Conservation (phyloP, 1,140 invertebrate species). For the Drosophila tani region DNA sequence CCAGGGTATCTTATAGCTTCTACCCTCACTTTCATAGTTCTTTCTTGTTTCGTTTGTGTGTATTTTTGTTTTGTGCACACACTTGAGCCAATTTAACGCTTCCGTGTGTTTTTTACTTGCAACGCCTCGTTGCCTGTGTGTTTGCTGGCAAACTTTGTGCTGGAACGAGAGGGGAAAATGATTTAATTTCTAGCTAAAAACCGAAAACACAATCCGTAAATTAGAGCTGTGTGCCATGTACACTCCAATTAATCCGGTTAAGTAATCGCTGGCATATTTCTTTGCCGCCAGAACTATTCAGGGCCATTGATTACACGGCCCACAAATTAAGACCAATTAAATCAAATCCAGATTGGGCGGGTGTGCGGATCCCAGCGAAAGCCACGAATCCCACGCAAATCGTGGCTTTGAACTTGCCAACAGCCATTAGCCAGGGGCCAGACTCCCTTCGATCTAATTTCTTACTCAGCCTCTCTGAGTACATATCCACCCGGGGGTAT, state of each 20-base stretch:
- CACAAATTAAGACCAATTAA: constrained; percentile 59
- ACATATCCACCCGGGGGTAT: constrained; percentile 43
- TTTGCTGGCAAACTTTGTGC: constrained; percentile 19
- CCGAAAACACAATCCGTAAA: constrained; percentile 34
- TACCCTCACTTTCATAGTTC: background rate
- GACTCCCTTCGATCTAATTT: constrained; percentile 32
- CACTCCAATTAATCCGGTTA: constrained; percentile 48
- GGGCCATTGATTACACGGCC: constrained; percentile 44
- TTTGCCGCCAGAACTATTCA: constrained; percentile 27
- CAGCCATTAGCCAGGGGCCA: constrained; percentile 40
- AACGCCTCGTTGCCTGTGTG: constrained; percentile 50
- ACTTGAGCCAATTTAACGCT: constrained; percentile 76
- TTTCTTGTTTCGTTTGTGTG: constrained; percentile 9
- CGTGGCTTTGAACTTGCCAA: constrained; percentile 56
- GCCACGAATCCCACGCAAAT: constrained; percentile 21
- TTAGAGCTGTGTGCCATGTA: constrained; percentile 23
- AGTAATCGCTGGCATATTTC: constrained; percentile 36
- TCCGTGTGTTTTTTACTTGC: constrained; percentile 73
- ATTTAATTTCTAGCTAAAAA: constrained; percentile 52
- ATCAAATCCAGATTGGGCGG: constrained; percentile 49
- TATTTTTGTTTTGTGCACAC: constrained; percentile 46
- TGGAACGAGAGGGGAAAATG: background rate
- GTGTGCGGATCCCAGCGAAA: background rate
- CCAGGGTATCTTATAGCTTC: background rate
- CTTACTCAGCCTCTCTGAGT: constrained; percentile 31